A percentile compares a stretch with the other conserved stretches of the same genome.
Evolutionary conservation across 2,888 invertebrate species (phyloP).

Genomic region (Unio pictorum): DNA sequence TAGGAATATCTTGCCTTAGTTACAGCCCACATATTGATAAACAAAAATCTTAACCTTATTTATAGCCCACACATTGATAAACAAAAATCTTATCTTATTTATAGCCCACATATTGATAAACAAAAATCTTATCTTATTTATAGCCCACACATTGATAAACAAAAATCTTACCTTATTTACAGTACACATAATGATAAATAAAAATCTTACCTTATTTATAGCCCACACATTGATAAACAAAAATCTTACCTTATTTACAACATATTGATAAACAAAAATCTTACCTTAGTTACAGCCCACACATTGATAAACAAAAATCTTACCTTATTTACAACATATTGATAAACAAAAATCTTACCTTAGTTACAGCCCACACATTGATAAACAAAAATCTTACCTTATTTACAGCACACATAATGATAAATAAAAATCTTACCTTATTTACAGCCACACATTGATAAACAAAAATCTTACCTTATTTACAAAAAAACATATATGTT

Average conservation of each 20-base stretch:
- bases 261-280: constrained; percentile 20
- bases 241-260: constrained; percentile 24
- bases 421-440: constrained; percentile 1
- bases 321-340: constrained; percentile 30
- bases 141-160: too few relatives aligned
- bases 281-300: not conserved
- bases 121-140: not conserved
- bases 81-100: constrained; percentile 19
- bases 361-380: not conserved
- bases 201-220: not conserved
- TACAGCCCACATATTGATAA: constrained; percentile 23
- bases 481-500: constrained; percentile 18
- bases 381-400: constrained; percentile 11
- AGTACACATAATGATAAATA: constrained; percentile 26
- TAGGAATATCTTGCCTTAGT: constrained; percentile 19
- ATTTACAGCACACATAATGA: constrained; percentile 30
- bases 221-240: too few relatives aligned
- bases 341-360: constrained; percentile 11
- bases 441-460: not conserved
- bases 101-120: constrained; percentile 28
- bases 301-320: not conserved
- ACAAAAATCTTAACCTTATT: too few relatives aligned
- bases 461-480: constrained; percentile 20
- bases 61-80: not conserved
- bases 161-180: constrained; percentile 22